Base-by-base conservation (phyloP, 2,797 vertebrate genomes). In the Sternotherus odoratus region DNA sequence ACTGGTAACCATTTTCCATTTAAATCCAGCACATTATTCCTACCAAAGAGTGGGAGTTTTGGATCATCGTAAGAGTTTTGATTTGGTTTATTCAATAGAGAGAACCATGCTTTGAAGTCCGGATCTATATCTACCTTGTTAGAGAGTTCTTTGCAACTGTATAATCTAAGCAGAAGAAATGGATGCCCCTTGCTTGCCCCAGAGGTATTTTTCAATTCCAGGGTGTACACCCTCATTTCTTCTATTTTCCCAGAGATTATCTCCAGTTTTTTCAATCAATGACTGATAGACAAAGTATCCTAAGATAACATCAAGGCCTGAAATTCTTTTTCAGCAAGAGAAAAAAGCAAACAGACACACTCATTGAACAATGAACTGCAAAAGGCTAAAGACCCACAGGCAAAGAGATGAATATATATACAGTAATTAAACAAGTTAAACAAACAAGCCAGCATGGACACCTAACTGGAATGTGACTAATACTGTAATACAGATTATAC, bases 161-260 rank as follows among this genome's bases (percentile, higher is more conserved):
- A 39, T 82, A 91, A 90, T 80, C 16, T 85, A 93, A 93, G 54
- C 5, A 86, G 66, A 94, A 92, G 26, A 80, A 90, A 88, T 1
- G 74, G 26, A 79, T 80, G 19, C 43, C 30, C 86, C 77, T 91
- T 93, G 69, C 79, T 92, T 93, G 75, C 77, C 82, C 63, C 48
- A 85, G 57, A 74, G 74, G 51, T 46, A 77, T 91, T 83, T 74
- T 19, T 1, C 39, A 23, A 82, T 54, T 78, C 56, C 49, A 91
- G 26, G 39, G 82, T 3, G 84, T 1, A 36, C 39, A 85, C 26
- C 28, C 83, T 83, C 49, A 90, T 89, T 80, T 87, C 79, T 77
- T 19, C 78, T 36, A 63, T 78, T 60, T 85, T 75, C 56, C 86
- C 78, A 51, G 5, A 74, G 17, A 87, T 56, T 90, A 57, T 39